A percentile compares a stretch with the other conserved stretches of the same genome.
Conservation (phyloP, 2,888 invertebrate species). For the Pandemis corylana region DNA sequence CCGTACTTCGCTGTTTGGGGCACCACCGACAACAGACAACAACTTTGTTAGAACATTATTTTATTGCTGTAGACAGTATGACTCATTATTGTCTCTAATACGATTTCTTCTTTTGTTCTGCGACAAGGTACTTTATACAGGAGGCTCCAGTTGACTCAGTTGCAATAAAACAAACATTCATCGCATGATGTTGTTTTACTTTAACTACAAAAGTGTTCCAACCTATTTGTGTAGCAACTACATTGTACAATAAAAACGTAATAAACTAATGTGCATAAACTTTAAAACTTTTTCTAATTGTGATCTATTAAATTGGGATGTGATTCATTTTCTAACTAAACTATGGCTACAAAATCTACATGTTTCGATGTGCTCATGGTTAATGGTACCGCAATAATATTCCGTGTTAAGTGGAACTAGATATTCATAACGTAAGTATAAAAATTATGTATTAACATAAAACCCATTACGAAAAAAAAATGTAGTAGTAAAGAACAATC, state of each 20-base stretch:
- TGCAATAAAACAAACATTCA: conserved; percentile 1
- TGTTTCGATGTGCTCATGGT: background rate
- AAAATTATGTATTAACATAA: no score
- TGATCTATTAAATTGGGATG: background rate
- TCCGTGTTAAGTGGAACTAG: background rate
- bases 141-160: conserved; percentile 7
- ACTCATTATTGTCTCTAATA: conserved; percentile 2
- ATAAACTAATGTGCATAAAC: conserved; percentile 11
- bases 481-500: no score
- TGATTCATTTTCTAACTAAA: background rate
- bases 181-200: conserved; percentile 1
- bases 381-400: background rate
- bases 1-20: conserved; percentile 83
- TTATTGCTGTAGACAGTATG: conserved; percentile 8
- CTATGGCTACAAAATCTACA: background rate
- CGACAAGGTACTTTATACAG: background rate
- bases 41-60: conserved; percentile 68
- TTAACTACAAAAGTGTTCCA: conserved; percentile 21
- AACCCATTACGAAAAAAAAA: no score
- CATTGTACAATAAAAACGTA: background rate
- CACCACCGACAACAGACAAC: conserved; percentile 85
- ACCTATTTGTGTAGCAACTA: conserved; percentile 17
- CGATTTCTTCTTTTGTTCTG: conserved; percentile 5
- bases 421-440: no score
- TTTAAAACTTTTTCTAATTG: conserved; percentile 15